Percentiles rank a stretch among this genome's conserved stretches.
Evolutionary conservation across 2,797 vertebrate species (phyloP).

Genomic region (Erethizon dorsatum): DNA sequence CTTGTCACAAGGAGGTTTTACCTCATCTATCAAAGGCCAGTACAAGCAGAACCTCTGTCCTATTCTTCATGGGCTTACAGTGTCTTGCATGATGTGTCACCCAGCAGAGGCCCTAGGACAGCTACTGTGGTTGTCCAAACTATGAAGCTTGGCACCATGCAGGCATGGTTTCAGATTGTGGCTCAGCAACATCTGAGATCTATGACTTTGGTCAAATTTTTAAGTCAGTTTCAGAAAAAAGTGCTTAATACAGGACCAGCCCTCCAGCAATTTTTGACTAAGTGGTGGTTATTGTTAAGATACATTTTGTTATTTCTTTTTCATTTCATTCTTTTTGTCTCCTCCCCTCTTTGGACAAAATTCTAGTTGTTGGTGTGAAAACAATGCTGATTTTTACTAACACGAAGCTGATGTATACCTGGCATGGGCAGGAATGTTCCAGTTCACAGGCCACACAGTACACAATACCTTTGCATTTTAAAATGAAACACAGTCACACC

Average conservation of each 20-base stretch:
- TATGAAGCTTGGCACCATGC: not conserved
- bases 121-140: not conserved
- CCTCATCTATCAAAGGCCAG: not conserved
- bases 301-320: not conserved
- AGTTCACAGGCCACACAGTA: not conserved
- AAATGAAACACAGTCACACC: slow-evolving; percentile 62
- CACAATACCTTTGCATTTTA: slow-evolving; percentile 13
- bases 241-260: not conserved
- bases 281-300: not conserved
- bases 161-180: not conserved
- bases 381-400: slow-evolving; percentile 23
- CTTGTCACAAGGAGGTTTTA: not conserved
- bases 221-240: not conserved
- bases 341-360: not conserved
- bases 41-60: not conserved
- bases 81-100: not conserved
- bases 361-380: slow-evolving; percentile 53
- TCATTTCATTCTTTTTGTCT: slow-evolving; percentile 40
- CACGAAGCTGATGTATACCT: not conserved
- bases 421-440: not conserved
- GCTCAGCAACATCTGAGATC: not conserved
- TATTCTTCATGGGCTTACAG: not conserved
- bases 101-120: not conserved
- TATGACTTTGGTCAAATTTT: not conserved
- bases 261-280: not conserved